Evolutionary conservation across 1,140 invertebrate genomes (phyloP).

Genomic region (Drosophila punjabiensis): DNA sequence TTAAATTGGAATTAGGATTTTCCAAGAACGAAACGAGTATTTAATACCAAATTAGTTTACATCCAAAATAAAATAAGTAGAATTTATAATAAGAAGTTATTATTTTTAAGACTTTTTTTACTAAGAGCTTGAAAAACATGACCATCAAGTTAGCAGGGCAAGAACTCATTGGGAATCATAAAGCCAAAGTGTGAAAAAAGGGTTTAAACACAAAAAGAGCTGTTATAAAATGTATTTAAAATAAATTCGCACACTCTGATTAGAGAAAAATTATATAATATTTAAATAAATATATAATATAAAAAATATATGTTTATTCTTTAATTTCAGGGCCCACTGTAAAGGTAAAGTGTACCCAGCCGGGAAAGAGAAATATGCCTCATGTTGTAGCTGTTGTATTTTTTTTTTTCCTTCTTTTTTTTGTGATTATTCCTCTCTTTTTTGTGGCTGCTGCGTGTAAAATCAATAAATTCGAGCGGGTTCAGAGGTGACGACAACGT

Average conservation of each 20-base stretch:
- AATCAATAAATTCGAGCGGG: slow-evolving; percentile 81
- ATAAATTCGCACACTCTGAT: neutral
- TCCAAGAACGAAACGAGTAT: neutral
- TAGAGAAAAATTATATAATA: neutral
- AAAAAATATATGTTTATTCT: no score
- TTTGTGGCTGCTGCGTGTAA: slow-evolving; percentile 64
- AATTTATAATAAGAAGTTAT: neutral
- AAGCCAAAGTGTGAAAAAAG: neutral
- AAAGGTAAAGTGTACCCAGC: slow-evolving; percentile 24
- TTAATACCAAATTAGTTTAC: neutral
- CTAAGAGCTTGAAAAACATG: no score
- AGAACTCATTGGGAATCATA: neutral
- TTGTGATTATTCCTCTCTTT: slow-evolving; percentile 39
- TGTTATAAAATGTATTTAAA: no score
- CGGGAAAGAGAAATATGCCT: slow-evolving; percentile 38
- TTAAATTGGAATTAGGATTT: neutral
- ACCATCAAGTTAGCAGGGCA: no score
- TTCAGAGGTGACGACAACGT: slow-evolving; percentile 79
- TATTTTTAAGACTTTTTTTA: neutral
- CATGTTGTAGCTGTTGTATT: slow-evolving; percentile 19
- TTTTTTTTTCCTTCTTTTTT: neutral
- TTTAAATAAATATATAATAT: neutral
- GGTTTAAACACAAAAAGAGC: neutral
- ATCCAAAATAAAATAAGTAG: no score
- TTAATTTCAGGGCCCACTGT: neutral